Evolutionary conservation across 2,797 vertebrate species (phyloP).

Genomic region (Octomys mimax): DNA sequence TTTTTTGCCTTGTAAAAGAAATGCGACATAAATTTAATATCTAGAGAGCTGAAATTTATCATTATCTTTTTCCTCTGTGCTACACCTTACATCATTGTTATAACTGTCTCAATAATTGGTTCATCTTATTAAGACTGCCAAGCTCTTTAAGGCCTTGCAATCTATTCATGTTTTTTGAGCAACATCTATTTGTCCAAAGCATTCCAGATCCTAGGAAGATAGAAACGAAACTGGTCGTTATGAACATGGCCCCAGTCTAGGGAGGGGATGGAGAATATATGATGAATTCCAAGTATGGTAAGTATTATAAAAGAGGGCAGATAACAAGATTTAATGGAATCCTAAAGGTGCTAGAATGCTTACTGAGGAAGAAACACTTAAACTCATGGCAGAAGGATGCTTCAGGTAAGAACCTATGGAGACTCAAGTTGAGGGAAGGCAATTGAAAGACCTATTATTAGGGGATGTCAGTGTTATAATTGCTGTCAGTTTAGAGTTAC

Average conservation of each 20-base stretch:
- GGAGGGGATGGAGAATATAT: background rate
- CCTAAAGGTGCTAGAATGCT: background rate
- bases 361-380: background rate
- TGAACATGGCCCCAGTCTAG: background rate
- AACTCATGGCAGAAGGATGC: background rate
- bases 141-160: background rate
- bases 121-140: background rate
- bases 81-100: constrained; percentile 39
- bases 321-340: background rate
- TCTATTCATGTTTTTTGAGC: constrained; percentile 16
- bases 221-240: background rate
- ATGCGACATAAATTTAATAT: background rate
- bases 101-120: background rate
- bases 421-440: background rate
- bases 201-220: background rate
- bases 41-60: background rate
- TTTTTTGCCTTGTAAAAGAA: constrained; percentile 29
- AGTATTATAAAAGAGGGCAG: background rate
- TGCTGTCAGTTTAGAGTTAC: constrained; percentile 14
- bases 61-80: background rate
- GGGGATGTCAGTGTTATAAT: background rate
- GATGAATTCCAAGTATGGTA: background rate
- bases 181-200: constrained; percentile 29
- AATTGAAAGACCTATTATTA: background rate
- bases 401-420: background rate